phyloP scores from a whole-genome alignment of 2,888 invertebrate species.

The Tetranychus piercei region DNA sequence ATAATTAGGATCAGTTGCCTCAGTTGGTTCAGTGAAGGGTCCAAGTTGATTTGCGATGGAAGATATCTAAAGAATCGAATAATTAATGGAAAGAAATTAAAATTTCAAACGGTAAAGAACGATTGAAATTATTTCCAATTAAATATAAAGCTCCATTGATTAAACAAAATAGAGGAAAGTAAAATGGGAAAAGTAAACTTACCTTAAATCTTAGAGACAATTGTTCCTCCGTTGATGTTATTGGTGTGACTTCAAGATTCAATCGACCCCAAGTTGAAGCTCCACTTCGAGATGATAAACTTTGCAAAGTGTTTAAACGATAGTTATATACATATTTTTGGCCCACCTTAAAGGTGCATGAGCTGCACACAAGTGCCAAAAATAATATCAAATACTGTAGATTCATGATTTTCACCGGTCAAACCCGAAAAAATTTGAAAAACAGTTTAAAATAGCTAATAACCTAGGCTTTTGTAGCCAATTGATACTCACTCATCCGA shows the following conservation, averaged over 20 bases:
- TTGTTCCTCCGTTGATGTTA: neutral
- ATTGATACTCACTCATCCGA: neutral
- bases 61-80: neutral
- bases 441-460: neutral
- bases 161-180: neutral
- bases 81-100: no score
- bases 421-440: neutral
- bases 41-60: neutral
- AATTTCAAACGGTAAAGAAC: no score
- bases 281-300: neutral
- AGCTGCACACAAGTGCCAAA: neutral
- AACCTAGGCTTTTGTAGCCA: neutral
- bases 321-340: neutral
- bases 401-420: neutral
- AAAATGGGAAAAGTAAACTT: neutral
- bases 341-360: neutral
- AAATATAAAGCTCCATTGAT: neutral
- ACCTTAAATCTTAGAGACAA: neutral
- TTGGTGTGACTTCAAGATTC: neutral
- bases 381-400: neutral
- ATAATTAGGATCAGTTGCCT: neutral
- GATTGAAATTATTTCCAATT: no score
- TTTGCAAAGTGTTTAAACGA: neutral
- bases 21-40: neutral
- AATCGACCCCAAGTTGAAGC: neutral